phyloP scores from a whole-genome alignment of 2,113 vertebrate species.

The Pelobates fuscus region DNA sequence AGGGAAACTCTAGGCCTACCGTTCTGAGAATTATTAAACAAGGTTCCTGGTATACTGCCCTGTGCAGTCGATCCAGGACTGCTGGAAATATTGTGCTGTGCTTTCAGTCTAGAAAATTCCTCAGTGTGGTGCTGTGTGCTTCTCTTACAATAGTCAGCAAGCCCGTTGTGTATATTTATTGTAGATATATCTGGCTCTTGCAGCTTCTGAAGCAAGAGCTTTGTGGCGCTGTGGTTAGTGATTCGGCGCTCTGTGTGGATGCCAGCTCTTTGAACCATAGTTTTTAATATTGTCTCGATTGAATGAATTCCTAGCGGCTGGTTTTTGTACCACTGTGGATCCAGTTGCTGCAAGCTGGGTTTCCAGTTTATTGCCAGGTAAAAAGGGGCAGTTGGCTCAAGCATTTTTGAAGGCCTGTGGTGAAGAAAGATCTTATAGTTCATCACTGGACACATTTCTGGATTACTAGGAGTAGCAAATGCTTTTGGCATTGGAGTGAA shows the following conservation, averaged over 20 bases:
- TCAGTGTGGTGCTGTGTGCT: neutral
- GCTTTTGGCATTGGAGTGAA: neutral
- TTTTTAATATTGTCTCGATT: neutral
- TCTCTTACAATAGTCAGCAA: neutral
- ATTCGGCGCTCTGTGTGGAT: neutral
- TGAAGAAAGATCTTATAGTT: slow-evolving; percentile 11
- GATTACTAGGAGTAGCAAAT: neutral
- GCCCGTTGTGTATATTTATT: neutral
- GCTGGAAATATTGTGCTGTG: neutral
- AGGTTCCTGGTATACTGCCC: neutral
- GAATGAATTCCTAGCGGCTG: neutral
- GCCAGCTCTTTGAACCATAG: slow-evolving; percentile 12
- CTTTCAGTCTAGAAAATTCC: neutral
- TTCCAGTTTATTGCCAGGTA: slow-evolving; percentile 2
- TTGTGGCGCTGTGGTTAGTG: slow-evolving; percentile 5
- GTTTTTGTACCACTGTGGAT: neutral
- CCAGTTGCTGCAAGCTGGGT: neutral
- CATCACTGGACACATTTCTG: slow-evolving; percentile 19
- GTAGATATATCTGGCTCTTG: neutral
- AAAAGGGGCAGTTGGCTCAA: neutral
- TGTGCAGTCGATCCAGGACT: neutral
- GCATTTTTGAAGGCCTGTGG: neutral
- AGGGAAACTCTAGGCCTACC: neutral
- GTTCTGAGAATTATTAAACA: neutral
- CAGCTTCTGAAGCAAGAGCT: slow-evolving; percentile 22